These are phyloP conservation scores for Mellilla xanthometata DNA, from an alignment of 2,888 invertebrate species.

Conservation along the genomic window DNA sequence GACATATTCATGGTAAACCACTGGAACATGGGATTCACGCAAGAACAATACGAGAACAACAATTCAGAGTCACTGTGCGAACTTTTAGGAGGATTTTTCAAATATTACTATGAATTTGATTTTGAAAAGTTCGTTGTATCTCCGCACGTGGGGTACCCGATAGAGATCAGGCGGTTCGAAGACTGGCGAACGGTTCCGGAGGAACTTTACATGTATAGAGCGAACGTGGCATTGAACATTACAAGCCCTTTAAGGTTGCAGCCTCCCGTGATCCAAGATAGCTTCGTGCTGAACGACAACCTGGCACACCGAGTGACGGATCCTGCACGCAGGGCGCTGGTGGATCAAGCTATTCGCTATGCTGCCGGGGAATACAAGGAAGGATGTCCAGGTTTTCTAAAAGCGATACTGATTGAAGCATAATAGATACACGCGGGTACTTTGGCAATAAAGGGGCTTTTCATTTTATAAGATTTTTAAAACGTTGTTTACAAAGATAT, in stretches of 20 bases:
- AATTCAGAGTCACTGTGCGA: conserved; percentile 1
- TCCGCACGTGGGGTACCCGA: conserved; percentile 7
- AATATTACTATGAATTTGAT: conserved; percentile 12
- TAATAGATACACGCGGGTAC: no score
- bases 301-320: background rate
- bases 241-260: background rate
- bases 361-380: background rate
- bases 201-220: background rate
- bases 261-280: background rate
- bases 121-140: conserved; percentile 7
- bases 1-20: background rate
- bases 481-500: no score
- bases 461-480: no score
- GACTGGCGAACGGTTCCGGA: background rate
- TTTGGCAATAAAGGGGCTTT: no score
- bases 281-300: background rate
- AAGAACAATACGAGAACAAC: background rate
- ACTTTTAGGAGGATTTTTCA: conserved; percentile 16
- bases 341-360: background rate
- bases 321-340: background rate
- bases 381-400: background rate
- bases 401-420: no score
- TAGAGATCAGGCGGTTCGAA: background rate
- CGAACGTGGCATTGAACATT: background rate
- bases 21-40: background rate